phyloP scores from a whole-genome alignment of 1,140 invertebrate genomes.

The Scaptomyza hsui region DNA sequence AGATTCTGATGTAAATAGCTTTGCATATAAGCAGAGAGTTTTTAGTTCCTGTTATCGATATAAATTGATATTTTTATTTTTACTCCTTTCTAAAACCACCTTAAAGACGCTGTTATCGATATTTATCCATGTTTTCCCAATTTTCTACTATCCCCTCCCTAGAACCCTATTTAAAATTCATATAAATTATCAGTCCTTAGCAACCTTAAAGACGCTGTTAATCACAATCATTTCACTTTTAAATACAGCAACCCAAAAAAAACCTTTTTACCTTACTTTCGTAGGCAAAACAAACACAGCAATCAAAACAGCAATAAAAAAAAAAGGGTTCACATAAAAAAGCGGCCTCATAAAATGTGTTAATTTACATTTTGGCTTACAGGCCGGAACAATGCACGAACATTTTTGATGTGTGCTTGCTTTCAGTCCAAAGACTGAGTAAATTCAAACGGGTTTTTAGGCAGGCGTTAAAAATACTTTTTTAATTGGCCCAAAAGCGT shows the following conservation, averaged over 20 bases:
- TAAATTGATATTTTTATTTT: too few species aligned
- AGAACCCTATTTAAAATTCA: neutral
- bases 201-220: neutral
- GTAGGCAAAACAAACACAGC: too few species aligned
- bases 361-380: neutral
- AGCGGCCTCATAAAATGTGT: too few species aligned
- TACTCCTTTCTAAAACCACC: too few species aligned
- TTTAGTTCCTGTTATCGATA: too few species aligned
- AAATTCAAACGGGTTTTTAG: conserved; percentile 7
- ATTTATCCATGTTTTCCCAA: too few species aligned
- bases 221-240: neutral
- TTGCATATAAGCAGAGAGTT: too few species aligned
- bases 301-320: neutral
- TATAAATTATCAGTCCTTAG: conserved; percentile 1
- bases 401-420: neutral
- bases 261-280: neutral
- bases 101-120: too few species aligned
- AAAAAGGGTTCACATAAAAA: neutral
- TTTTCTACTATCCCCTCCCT: too few species aligned
- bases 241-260: neutral
- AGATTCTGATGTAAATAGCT: too few species aligned
- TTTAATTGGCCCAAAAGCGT: conserved; percentile 24
- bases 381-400: neutral
- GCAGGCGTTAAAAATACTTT: conserved; percentile 21
- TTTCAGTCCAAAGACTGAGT: neutral